Evolutionary conservation across 2,888 invertebrate genomes (phyloP).

Genomic region (Diachrysia chrysitis): DNA sequence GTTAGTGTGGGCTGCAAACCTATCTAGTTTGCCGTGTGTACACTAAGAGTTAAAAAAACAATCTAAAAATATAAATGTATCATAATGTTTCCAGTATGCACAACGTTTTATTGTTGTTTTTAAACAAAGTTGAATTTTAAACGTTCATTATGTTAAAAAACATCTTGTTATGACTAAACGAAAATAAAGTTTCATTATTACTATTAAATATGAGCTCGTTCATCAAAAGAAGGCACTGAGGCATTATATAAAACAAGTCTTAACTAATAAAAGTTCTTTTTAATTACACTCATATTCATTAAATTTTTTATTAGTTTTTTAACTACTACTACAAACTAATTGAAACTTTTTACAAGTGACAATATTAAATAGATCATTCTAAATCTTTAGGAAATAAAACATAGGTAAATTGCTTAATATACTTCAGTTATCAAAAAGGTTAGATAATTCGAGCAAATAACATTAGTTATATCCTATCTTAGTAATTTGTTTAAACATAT

Average conservation of each 20-base stretch:
- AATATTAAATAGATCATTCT: too few species aligned
- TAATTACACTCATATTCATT: background rate
- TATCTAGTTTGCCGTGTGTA: too few species aligned
- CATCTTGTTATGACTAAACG: background rate
- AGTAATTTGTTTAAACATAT: background rate
- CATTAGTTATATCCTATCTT: background rate
- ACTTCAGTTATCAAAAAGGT: background rate
- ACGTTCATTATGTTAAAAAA: background rate
- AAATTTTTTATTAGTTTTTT: too few species aligned
- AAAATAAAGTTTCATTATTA: background rate
- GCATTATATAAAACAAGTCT: background rate
- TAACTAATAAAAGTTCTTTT: background rate
- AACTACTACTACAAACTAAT: too few species aligned
- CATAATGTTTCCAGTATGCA: background rate
- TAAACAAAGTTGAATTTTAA: slow-evolving; percentile 2
- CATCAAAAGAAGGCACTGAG: background rate
- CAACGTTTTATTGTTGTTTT: background rate
- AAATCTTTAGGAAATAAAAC: too few species aligned
- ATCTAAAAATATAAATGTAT: background rate
- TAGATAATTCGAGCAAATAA: background rate
- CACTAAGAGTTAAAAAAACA: slow-evolving; percentile 9
- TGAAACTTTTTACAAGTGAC: too few species aligned
- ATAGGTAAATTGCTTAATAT: background rate
- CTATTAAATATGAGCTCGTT: background rate
- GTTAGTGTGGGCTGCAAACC: too few species aligned